Base-by-base conservation (phyloP, 92 coral and sea anemone genomes). In the Phenganax subtilis region DNA sequence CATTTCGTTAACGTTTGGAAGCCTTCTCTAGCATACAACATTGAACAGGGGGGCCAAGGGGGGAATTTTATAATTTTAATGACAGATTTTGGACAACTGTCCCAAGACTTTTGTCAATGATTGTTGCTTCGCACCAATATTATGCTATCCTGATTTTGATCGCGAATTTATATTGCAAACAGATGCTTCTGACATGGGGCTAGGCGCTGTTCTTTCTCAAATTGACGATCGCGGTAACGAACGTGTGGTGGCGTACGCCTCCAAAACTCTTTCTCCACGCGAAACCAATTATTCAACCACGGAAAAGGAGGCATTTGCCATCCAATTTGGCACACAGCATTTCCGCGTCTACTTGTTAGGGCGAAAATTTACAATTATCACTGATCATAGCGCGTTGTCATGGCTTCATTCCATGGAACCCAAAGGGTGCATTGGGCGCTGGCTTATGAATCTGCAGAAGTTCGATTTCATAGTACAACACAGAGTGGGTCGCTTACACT, bases 221-320 rank as follows among this genome's bases (percentile, higher is more conserved):
- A 6, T 62, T 54, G 84, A 77, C 59, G 74, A 81, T 8, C 28
- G 55, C 80, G 80, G 86, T 28, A 8, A 3, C 3, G 82, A 86
- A 28, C 57, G 60, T 14, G 79, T 70, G 20, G 74, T 85, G 56
- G 31, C 84, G 44, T 84, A 77, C 51, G 85, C 86, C 10, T 58
- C 62, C 55, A 15, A 80, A 62, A 63, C 68, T 28, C 29, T 68
- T 3, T 47, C 16, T 8, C n/a, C 75, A 6, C 74, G 72, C 27
- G 81, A 81, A 71, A 69, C 25, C 52, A 72, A 80, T 47, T 85
- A 80, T 79, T 85, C 80, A 16, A 72, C 85, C 8, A 85, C 88
- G 16, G 86, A 86, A 75, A 81, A 72, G 27, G 86, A 86, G 75
- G 83, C 86, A 20, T 86, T 28, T 47, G 80, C 89, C n/a, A 62